Conservation (phyloP, 2,888 invertebrate species). For the Agonopterix subpropinquella region DNA sequence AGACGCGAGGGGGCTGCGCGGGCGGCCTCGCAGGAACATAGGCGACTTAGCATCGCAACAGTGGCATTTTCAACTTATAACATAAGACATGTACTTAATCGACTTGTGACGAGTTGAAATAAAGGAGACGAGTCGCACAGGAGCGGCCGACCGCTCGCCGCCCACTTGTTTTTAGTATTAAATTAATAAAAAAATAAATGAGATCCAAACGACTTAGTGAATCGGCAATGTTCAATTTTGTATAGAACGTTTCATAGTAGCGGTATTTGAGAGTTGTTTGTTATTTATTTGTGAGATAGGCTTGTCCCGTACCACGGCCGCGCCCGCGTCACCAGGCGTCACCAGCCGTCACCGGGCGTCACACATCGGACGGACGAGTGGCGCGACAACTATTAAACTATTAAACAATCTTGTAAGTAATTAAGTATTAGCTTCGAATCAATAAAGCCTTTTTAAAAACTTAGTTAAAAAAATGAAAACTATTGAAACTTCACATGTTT, state of each 20-base stretch:
- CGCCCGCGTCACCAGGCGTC: constrained; percentile 14
- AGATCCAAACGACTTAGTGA: constrained; percentile 64
- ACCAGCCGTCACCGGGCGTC: constrained; percentile 10
- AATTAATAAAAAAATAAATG: constrained; percentile 26
- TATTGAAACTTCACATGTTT: constrained; percentile 70
- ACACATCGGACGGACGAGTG: constrained; percentile 25
- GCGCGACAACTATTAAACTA: constrained; percentile 62
- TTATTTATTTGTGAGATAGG: constrained; percentile 59
- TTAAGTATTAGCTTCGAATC: constrained; percentile 75
- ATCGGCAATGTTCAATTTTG: constrained; percentile 74
- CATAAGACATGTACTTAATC: constrained; percentile 69
- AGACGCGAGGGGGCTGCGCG: constrained; percentile 3
- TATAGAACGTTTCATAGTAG: constrained; percentile 74
- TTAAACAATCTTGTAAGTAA: constrained; percentile 74
- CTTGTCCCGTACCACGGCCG: constrained; percentile 32
- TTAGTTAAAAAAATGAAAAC: constrained; percentile 63
- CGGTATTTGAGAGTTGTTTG: constrained; percentile 71
- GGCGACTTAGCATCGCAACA: constrained; percentile 70
- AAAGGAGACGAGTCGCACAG: constrained; percentile 36
- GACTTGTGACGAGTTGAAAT: constrained; percentile 52
- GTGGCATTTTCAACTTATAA: constrained; percentile 71
- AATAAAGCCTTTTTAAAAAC: constrained; percentile 72
- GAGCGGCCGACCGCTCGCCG: constrained; percentile 50
- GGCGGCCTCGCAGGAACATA: constrained; percentile 35
- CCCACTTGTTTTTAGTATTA: constrained; percentile 60